Conservation (phyloP, 2,888 invertebrate genomes). For the Cryptocheilus praepositus region DNA sequence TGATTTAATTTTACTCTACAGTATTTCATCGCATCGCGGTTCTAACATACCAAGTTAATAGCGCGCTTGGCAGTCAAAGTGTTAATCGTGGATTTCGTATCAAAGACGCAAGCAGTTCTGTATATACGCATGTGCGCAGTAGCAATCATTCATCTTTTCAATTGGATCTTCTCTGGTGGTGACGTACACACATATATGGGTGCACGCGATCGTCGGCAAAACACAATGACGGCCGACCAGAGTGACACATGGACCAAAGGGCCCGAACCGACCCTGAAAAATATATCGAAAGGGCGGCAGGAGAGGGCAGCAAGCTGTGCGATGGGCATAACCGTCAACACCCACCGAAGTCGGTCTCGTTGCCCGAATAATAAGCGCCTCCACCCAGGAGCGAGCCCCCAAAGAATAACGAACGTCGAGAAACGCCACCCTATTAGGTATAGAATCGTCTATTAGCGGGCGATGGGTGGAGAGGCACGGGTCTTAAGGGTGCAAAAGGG, state of each 20-base stretch:
- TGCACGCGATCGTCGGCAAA: slow-evolving; percentile 5
- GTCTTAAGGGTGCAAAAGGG: slow-evolving; percentile 48
- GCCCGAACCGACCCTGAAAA: neutral
- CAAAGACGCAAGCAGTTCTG: no score
- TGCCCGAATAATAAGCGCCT: slow-evolving; percentile 44
- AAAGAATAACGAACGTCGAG: slow-evolving; percentile 41
- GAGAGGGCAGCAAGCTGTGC: slow-evolving; percentile 11
- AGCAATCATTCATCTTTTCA: neutral
- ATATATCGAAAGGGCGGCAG: neutral
- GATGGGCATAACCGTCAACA: slow-evolving; percentile 34
- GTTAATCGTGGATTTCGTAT: no score
- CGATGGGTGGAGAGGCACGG: slow-evolving; percentile 50
- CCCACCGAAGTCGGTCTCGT: slow-evolving; percentile 33
- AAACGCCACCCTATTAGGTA: slow-evolving; percentile 56
- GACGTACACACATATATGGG: slow-evolving; percentile 9
- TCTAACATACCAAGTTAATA: no score
- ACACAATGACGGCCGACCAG: neutral
- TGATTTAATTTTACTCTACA: no score
- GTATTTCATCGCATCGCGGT: no score
- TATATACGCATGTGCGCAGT: no score
- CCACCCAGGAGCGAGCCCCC: slow-evolving; percentile 18
- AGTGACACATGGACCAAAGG: slow-evolving; percentile 18
- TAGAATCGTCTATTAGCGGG: slow-evolving; percentile 55
- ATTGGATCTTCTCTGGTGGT: slow-evolving; percentile 17
- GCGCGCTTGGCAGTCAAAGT: no score